Base-by-base conservation (phyloP, 2,888 invertebrate species). In the Melanargia galathea region DNA sequence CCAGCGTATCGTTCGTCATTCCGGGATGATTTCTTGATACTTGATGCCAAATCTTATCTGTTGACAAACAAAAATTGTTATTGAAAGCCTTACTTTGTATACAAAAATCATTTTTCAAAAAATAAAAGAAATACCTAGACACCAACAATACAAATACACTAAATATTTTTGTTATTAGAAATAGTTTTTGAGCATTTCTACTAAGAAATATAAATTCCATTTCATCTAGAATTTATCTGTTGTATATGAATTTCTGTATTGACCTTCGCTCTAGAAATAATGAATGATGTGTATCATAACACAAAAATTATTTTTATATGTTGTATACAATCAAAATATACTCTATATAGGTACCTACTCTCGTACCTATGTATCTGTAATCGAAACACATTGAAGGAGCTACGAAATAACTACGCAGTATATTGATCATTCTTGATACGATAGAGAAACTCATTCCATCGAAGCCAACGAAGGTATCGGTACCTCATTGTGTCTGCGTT, bases 1-100 rank as follows among this genome's bases (percentile, higher is more conserved):
- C 75, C 68, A 82, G 72, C 68, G 79, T 77, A 73, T 77, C 78
- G 71, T 81, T 81, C 83, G 79, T 76, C 87, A 86, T 87, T 61
- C 24, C 35, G 20, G 20, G 6, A 48, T 7, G 33, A 51, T 33
- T 38, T 49, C 11, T 54, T 56, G 18, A 22, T 24, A 43, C 33
- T 38, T 46, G n/a, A 43, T 16, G 11, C 16, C 11, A 57, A 40
- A 48, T 30, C 3, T 54, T 59, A 40, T 63, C 66, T 66, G 66
- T 46, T n/a, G n/a, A n/a, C n/a, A 66, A 66, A 18, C 56, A 45
- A 60, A 63, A 56, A 5, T 45, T 4, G n/a, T 11, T 2, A 2
- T 24, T 49, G 10, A 30, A 26, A 24, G 13, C 2, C 7, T 45
- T 45, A 7, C 7, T 30, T 6, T 7, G 30, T 30, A 7, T 30